phyloP scores from a whole-genome alignment of 2,113 vertebrate genomes.

The Sciurus niger region DNA sequence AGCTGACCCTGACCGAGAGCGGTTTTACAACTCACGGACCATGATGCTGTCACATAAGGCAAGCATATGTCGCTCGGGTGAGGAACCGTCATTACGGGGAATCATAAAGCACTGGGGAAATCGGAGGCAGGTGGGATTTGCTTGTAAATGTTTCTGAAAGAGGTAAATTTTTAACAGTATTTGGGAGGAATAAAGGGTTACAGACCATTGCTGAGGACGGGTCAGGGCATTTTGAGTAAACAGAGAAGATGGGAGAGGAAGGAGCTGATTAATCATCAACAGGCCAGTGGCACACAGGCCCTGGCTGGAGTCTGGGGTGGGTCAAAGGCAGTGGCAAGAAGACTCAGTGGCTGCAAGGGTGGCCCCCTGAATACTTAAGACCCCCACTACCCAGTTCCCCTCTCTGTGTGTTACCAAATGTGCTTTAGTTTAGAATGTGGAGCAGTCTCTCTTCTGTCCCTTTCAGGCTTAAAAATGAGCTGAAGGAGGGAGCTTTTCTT shows the following conservation, averaged over 20 bases:
- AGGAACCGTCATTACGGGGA: not conserved
- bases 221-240: constrained; percentile 24
- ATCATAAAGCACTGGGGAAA: constrained; percentile 45
- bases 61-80: not conserved
- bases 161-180: constrained; percentile 59
- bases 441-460: not conserved
- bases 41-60: not conserved
- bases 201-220: not conserved
- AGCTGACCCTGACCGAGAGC: not conserved
- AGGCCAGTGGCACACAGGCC: not conserved
- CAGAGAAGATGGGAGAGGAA: constrained; percentile 23
- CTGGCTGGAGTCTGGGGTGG: too few relatives aligned
- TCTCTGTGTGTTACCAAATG: not conserved
- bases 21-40: not conserved
- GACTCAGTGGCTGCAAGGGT: not conserved
- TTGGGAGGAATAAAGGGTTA: constrained; percentile 19
- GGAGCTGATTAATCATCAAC: constrained; percentile 5
- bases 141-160: constrained; percentile 60
- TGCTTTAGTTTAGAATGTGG: not conserved
- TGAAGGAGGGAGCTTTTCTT: not conserved
- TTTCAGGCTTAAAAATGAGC: constrained; percentile 46
- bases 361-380: not conserved
- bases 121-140: constrained; percentile 38
- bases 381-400: not conserved
- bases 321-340: not conserved